Base-by-base conservation (phyloP, 2,113 vertebrate species). In the Leucosticte australis region DNA sequence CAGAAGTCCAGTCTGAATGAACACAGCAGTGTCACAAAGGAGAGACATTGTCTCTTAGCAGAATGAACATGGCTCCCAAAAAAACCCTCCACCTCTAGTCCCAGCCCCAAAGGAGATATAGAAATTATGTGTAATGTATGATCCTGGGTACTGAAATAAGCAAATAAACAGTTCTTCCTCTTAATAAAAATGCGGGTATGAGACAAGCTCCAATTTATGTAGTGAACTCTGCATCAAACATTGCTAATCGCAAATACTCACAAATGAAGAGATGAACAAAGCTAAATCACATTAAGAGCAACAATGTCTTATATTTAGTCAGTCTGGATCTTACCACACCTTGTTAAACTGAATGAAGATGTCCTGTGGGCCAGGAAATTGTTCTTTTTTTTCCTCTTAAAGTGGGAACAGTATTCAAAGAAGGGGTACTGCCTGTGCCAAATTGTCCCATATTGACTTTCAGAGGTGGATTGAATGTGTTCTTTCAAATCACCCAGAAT, bases 191-290 rank as follows among this genome's bases (percentile, higher is more conserved):
- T 6, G 1, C 2, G 33, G 11, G 15, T 15, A 53, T 57, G 18
- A 53, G 3, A 41, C 7, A 50, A 70, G 2, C 26, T 75, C 11
- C 8, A 78, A 4, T 42, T 78, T 71, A 50, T 44, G 57, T 35
- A 75, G 42, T 7, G 2, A 13, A 7, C 31, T 49, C 26, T 37
- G 27, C 39, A 85, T 7, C 44, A 59, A 82, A 85, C 10, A 21
- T 19, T 55, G 35, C 21, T 79, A 47, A 85, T 55, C 0, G 0
- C 16, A 75, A 69, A 41, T 21, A 37, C 10, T 52, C 13, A 7
- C 33, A 81, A 77, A 77, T 18, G 11, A 22, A 56, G 23, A 37
- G 1, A 89, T 44, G 44, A 77, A 44, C 9, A 27, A 60, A 73
- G 30, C 44, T 14, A 80, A 47, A 20, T 50, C 53, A 74, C 17